Evolutionary conservation across 2,888 invertebrate species (phyloP), one percentile per base, ranked within the genome.

Genomic region (Epicampocera succincta): DNA sequence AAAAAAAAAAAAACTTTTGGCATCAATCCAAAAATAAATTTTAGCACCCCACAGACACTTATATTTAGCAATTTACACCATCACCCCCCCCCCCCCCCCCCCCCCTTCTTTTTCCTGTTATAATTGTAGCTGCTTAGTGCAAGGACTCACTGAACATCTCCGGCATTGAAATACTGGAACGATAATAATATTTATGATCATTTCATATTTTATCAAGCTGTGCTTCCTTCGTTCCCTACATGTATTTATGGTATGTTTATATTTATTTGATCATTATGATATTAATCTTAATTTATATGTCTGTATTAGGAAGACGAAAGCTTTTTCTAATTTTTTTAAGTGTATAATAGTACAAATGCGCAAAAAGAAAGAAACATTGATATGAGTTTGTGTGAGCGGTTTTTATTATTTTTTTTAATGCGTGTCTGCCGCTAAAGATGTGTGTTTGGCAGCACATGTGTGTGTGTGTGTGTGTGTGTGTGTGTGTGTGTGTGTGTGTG

Each of bases 131-230:
- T 50, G 42, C 21, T 9, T 19, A 33, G 2, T 46, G 25, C n/a
- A 11, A 42, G 13, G 21, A 58, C n/a, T 66, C 33, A 61, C 42
- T 17, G 46, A 48, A 54, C 42, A 54, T 63, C 54, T 12, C 33
- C 8, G 52, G 15, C 48, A 8, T 42, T 72, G 50, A 58, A 42
- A 29, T 17, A 15, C 0, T 25, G 17, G 8, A 17, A 17, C 6
- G 13, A 66, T 63, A 63, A 65, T 69, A 46, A 78, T 74, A 78
- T 82, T 78, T 82, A 82, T 82, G 66, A 78, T 82, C 65, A 66
- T 82, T 75, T 71, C 60, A 60, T 46, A 61, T 66, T 61, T 69
- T 78, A 74, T 82, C 69, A 82, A 58, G 65, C 71, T 71, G 74
- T 71, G 58, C 66, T 38, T 50, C 15, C 66, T 33, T 50, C 15